These are phyloP conservation scores for Argya squamiceps DNA, from an alignment of 2,797 vertebrate genomes.

Conservation along the genomic window DNA sequence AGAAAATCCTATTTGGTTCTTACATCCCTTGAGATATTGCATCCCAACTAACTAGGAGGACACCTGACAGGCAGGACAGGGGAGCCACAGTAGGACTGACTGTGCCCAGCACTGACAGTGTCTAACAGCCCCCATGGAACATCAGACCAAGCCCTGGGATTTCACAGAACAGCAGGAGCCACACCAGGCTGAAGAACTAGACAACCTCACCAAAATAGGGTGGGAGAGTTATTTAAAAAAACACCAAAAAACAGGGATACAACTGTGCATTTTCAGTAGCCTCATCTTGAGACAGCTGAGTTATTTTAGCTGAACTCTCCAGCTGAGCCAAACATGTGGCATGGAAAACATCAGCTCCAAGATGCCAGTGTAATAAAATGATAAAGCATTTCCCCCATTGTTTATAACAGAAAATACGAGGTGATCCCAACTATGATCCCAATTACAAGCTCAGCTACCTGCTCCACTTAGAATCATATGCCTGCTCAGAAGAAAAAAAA, in stretches of 20 bases:
- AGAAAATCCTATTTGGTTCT: background rate
- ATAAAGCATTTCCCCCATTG: background rate
- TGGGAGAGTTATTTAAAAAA: background rate
- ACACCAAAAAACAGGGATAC: background rate
- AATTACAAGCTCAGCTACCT: background rate
- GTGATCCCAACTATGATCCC: background rate
- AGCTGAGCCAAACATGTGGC: background rate
- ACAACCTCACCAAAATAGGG: background rate
- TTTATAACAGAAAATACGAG: background rate
- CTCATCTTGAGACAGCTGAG: background rate
- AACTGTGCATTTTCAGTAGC: background rate
- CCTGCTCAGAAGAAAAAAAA: background rate
- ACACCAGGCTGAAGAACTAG: background rate
- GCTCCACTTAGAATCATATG: background rate
- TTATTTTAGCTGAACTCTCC: background rate
- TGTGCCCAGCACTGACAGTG: rapidly evolving
- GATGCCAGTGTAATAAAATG: background rate
- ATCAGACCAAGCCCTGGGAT: background rate
- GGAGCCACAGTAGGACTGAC: background rate
- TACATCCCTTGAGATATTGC: background rate
- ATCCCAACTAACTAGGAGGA: background rate
- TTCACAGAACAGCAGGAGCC: background rate
- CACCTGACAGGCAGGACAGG: background rate
- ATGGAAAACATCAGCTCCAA: background rate
- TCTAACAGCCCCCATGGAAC: background rate